Percentiles rank a stretch among this genome's conserved stretches.
Evolutionary conservation across 2,113 vertebrate genomes (phyloP).

Genomic region (Thalassoma bifasciatum): DNA sequence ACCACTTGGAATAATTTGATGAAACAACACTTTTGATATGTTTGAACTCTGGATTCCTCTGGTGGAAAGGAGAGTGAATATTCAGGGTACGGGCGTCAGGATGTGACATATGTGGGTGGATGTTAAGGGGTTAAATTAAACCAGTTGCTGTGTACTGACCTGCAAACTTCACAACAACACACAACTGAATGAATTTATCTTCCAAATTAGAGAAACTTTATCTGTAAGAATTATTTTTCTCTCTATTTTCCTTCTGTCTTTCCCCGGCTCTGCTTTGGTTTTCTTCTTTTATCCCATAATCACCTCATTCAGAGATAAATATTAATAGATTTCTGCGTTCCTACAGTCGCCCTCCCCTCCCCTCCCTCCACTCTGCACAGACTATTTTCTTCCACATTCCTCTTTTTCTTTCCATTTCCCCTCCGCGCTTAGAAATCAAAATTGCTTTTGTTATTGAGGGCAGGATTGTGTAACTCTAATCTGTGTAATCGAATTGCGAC

Average conservation of each 20-base stretch:
- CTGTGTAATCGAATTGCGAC: slow-evolving; percentile 52
- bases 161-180: too few relatives aligned
- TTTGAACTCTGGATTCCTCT: too few relatives aligned
- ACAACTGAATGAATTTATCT: too few relatives aligned
- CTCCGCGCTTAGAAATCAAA: slow-evolving; percentile 17
- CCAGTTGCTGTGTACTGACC: too few relatives aligned
- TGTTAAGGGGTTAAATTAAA: too few relatives aligned
- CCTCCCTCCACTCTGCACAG: background rate
- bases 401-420: slow-evolving; percentile 13
- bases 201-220: background rate
- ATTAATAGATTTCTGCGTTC: background rate
- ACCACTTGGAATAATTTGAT: too few relatives aligned
- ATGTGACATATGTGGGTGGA: too few relatives aligned
- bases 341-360: background rate
- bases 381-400: slow-evolving; percentile 3
- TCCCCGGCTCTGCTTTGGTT: too few relatives aligned
- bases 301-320: background rate
- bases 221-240: background rate
- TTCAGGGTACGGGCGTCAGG: too few relatives aligned
- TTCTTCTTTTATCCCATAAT: background rate
- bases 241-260: background rate
- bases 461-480: slow-evolving; percentile 53
- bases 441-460: slow-evolving; percentile 51
- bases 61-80: too few relatives aligned
- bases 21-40: too few relatives aligned